Base-by-base conservation (phyloP, 2,888 invertebrate genomes). In the Hydrotaea diabolus region DNA sequence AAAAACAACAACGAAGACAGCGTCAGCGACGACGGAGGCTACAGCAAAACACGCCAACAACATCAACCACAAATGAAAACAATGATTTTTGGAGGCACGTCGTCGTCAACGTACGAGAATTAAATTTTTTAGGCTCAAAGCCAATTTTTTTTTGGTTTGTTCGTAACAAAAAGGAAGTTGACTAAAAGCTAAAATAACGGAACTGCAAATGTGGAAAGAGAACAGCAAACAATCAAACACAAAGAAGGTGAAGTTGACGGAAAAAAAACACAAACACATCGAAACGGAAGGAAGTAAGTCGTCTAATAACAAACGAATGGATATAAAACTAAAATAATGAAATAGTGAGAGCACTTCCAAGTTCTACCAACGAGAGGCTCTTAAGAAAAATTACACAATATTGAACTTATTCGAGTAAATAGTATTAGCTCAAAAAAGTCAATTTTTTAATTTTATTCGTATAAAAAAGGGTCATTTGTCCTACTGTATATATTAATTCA, bases 81-180 rank as follows among this genome's bases (percentile, higher is more conserved):
- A 23, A 55, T 39, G 5, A 8, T 11, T 66, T 72, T 80, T 80
- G 80, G 80, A 80, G 80, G 80, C 80, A 71, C 80, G 80, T 76
- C 75, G 55, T n/a, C 43, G 8, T 19, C 15, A 17, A 31, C 21
- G 64, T 66, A 66, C 53, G 39, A 66, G 13, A 57, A 66, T 66
- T 66, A 17, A 55, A 55, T 19, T 71, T 3, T 80, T 71, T 80
- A 71, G 80, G 79, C 79, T 57, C 7, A 76, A 49, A n/a, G 72
- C 82, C 82, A 83, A 83, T 73, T 59, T 36, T 49, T 43, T 15
- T 26, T 53, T 64, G 62, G 55, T 72, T 73, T 55, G 19, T 64
- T 53, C 64, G 15, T 46, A 73, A 76, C 23, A 1, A 43, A 73
- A 31, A 74, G 74, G 80, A 74, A 80, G 57, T 69, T 55, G 43